Base-by-base conservation (phyloP, 2,888 invertebrate genomes). In the Protodeltote pygarga region DNA sequence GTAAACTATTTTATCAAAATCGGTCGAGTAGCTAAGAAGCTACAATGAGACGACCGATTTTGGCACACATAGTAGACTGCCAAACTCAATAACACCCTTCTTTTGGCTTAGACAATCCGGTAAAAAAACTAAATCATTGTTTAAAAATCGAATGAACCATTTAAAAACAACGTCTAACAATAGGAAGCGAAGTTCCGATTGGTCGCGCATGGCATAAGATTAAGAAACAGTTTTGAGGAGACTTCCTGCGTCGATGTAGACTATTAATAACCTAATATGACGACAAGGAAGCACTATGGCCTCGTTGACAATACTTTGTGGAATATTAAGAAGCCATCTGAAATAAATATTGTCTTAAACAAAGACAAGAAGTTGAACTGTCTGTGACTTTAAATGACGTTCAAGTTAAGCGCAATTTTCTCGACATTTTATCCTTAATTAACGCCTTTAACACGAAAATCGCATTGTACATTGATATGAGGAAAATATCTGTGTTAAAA, bases 191-290 rank as follows among this genome's bases (percentile, higher is more conserved):
- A 75, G 80, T 78, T 81, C 74, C 77, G 73, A 75, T 73, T 62
- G 73, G 74, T 77, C 80, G 80, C 83, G 78, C 79, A 71, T 75
- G 71, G 81, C 76, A 84, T 82, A 83, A 81, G 77, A 83, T 85
- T 85, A 79, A 85, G 80, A 83, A 81, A 83, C 73, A 52, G 66
- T 77, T 77, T 79, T 71, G 72, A 76, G 65, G 71, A 57, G 52
- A 81, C 83, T 88, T 89, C 88, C 89, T 85, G 76, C 53, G n/a
- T n/a, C n/a, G 76, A 65, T 70, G 65, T 51, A 28, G 25, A 60
- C 68, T 82, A 83, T 80, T 84, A 85, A 87, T 87, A 87, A 80
- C 81, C 81, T 71, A 77, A 84, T 81, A 83, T 79, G 77, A 78
- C 74, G 31, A 65, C 58, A 77, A 83, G 89, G 89, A 87, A 87